phyloP scores from a whole-genome alignment of 2,888 invertebrate genomes.

The Lasius platythorax region DNA sequence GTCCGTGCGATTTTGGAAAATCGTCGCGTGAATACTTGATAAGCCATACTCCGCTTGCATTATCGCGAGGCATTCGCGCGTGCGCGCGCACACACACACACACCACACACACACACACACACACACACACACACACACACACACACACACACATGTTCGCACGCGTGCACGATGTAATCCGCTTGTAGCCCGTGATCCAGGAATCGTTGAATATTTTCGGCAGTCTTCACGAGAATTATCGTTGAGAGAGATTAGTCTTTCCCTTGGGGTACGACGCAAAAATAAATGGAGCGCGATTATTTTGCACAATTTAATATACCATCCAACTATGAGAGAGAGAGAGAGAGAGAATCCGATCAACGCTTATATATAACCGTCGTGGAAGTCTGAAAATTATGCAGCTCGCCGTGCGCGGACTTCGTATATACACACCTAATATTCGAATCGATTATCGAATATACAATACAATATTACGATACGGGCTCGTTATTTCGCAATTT shows the following conservation, averaged over 20 bases:
- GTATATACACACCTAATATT: not conserved
- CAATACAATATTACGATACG: slow-evolving; percentile 35
- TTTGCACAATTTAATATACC: slow-evolving; percentile 30
- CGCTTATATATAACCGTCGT: slow-evolving; percentile 19
- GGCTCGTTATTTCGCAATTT: slow-evolving; percentile 50
- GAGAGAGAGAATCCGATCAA: not conserved
- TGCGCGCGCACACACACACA: not conserved
- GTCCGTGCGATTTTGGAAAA: slow-evolving; percentile 56
- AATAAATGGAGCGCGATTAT: slow-evolving; percentile 19
- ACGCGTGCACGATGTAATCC: slow-evolving; percentile 22
- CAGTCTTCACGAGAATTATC: slow-evolving; percentile 34
- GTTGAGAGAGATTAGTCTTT: slow-evolving; percentile 38
- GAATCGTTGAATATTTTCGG: slow-evolving; percentile 37
- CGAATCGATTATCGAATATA: slow-evolving; percentile 51
- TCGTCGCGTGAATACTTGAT: slow-evolving; percentile 58
- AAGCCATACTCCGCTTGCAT: slow-evolving; percentile 47
- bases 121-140: not conserved
- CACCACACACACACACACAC: not conserved
- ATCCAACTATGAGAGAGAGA: not conserved
- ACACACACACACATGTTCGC: too few relatives aligned
- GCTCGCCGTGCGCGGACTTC: not conserved
- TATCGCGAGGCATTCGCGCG: slow-evolving; percentile 8
- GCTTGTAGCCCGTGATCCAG: slow-evolving; percentile 40
- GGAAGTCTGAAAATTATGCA: slow-evolving; percentile 34
- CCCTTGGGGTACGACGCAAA: not conserved